phyloP scores from a whole-genome alignment of 2,113 vertebrate genomes.

The Lathamus discolor region DNA sequence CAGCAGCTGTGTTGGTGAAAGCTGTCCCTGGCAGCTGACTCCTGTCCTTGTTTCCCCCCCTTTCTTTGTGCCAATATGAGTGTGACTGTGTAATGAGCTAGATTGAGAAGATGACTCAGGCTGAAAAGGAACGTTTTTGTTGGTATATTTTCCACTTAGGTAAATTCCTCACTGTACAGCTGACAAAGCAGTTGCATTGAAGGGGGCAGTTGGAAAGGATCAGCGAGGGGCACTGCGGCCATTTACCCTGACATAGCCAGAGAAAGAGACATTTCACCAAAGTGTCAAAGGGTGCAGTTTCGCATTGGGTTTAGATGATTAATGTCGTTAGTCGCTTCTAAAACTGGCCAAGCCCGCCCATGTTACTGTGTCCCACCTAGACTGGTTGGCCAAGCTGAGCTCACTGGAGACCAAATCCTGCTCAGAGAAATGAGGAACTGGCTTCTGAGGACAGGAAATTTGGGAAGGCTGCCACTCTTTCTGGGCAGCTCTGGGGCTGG shows the following conservation, averaged over 20 bases:
- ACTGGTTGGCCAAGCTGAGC: background rate
- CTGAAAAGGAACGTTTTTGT: background rate
- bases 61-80: background rate
- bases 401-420: background rate
- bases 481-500: background rate
- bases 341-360: background rate
- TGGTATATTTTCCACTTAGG: background rate
- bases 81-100: background rate
- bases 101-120: background rate
- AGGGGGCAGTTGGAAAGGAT: background rate
- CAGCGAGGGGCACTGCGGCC: background rate
- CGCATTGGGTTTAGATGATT: background rate
- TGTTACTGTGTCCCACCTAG: background rate
- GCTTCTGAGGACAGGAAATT: background rate
- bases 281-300: background rate
- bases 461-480: background rate
- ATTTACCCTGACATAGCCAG: accelerated
- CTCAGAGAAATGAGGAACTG: background rate
- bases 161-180: background rate
- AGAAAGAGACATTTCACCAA: background rate
- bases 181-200: background rate
- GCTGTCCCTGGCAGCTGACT: background rate
- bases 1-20: background rate
- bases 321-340: background rate
- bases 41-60: background rate